Conservation (phyloP, 2,113 vertebrate species). For the Tiliqua scincoides region DNA sequence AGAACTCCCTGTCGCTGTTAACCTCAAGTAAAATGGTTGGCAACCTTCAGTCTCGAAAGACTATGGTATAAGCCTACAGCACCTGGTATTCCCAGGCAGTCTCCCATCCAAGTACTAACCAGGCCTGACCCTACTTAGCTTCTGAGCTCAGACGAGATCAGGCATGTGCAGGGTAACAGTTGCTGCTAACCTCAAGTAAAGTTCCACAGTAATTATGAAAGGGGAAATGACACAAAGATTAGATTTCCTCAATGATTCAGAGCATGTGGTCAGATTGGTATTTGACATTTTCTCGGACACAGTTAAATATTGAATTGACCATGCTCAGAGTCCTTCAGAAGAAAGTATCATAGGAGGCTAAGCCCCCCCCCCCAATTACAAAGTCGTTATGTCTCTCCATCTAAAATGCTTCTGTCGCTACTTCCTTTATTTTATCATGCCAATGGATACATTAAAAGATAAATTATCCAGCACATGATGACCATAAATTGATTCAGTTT, state of each 20-base stretch:
- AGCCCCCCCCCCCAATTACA: no score
- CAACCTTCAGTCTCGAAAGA: no score
- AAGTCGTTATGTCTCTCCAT: not conserved
- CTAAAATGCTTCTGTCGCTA: not conserved
- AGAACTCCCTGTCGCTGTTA: not conserved
- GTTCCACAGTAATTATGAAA: not conserved
- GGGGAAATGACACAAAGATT: not conserved
- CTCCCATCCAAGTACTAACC: no score
- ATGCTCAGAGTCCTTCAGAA: not conserved
- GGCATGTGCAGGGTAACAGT: no score
- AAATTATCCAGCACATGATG: conserved; percentile 21
- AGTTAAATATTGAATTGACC: not conserved
- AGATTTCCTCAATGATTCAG: not conserved
- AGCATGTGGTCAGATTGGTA: not conserved
- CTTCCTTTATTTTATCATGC: not conserved
- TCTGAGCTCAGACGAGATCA: no score
- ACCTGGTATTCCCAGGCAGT: no score
- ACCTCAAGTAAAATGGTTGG: not conserved
- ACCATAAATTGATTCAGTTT: conserved; percentile 27
- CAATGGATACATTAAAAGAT: not conserved
- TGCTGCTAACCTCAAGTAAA: not conserved
- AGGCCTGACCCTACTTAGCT: no score
- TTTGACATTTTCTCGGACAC: not conserved
- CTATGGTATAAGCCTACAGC: no score
- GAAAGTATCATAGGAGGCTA: not conserved